These are phyloP conservation scores for Hippoglossus stenolepis DNA, from an alignment of 2,113 vertebrate genomes.

Conservation along the genomic window DNA sequence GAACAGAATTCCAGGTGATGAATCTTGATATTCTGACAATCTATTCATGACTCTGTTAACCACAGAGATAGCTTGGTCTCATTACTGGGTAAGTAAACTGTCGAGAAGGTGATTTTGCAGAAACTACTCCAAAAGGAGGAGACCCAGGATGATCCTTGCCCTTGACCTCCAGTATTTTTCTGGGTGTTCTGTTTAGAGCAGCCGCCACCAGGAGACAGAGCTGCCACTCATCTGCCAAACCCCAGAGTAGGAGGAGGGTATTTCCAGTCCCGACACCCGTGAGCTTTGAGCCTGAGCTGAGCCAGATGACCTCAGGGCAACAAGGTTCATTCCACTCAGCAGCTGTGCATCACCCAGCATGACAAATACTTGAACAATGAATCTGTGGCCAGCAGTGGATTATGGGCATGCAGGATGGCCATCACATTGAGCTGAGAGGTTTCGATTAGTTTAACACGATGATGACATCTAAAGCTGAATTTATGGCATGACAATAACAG, in stretches of 20 bases:
- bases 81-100: too few relatives aligned
- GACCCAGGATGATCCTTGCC: conserved; percentile 36
- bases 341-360: conserved; percentile 53
- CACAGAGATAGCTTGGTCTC: too few relatives aligned
- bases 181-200: conserved; percentile 77
- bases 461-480: neutral
- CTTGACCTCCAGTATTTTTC: conserved; percentile 39
- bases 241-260: conserved; percentile 82
- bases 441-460: conserved; percentile 22
- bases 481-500: neutral
- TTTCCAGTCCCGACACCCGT: conserved; percentile 82
- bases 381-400: conserved; percentile 25
- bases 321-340: conserved; percentile 45
- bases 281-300: conserved; percentile 19
- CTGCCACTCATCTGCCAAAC: conserved; percentile 82
- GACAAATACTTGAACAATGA: conserved; percentile 31
- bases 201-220: conserved; percentile 79
- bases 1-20: neutral
- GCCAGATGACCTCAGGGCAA: conserved; percentile 25
- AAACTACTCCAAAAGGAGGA: conserved; percentile 69
- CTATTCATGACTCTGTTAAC: neutral
- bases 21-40: neutral
- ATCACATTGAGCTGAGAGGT: conserved; percentile 11
- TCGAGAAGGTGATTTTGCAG: neutral
- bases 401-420: neutral